Evolutionary conservation across 2,113 vertebrate species (phyloP), one percentile per base, ranked within the genome.

Genomic region (Hippolais icterina): DNA sequence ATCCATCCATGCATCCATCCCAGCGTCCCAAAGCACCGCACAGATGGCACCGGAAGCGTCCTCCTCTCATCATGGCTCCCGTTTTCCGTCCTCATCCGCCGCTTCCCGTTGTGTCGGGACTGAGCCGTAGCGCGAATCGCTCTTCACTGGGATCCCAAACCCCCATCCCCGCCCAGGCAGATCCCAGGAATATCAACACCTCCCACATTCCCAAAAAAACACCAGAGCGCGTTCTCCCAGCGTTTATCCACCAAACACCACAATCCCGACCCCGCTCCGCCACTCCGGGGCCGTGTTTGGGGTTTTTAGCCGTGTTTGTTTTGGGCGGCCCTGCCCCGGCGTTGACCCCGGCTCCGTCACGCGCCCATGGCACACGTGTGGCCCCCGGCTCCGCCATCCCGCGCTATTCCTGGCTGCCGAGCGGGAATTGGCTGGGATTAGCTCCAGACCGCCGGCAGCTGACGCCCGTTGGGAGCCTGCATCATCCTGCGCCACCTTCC

Each of bases 41-140:
- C 1, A 3, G 11, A 52, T 1, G 5, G 15, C 4, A 44, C 9
- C 0, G 4, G 31, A 54, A 65, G 17, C 17, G 4, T 3, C 41
- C 41, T 80, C 27, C 50, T 56, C 21, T 37, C 78, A 14, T 47
- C 0, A 6, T 0, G 0, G n/a, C 17, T 49, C 42, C 64, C 1
- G 0, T 33, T 57, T 68, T 68, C 78, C 63, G 21, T 8, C 63
- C 27, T 33, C 52, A 47, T 16, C 28, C 5, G 0, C 33, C 3
- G 3, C 14, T 47, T 59, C 52, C 53, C 4, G 0, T 15, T 0
- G 0, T 1, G 0, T 0, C 2, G 12, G 23, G 9, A 3, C 15
- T 0, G 5, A 56, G 27, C 10, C 5, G 0, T 4, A 2, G 0
- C 2, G 3, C 25, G 46, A 83, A 71, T 35, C 2, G 0, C 44